These are phyloP conservation scores for Eutrigla gurnardus DNA, from an alignment of 2,797 vertebrate species.

Conservation along the genomic window DNA sequence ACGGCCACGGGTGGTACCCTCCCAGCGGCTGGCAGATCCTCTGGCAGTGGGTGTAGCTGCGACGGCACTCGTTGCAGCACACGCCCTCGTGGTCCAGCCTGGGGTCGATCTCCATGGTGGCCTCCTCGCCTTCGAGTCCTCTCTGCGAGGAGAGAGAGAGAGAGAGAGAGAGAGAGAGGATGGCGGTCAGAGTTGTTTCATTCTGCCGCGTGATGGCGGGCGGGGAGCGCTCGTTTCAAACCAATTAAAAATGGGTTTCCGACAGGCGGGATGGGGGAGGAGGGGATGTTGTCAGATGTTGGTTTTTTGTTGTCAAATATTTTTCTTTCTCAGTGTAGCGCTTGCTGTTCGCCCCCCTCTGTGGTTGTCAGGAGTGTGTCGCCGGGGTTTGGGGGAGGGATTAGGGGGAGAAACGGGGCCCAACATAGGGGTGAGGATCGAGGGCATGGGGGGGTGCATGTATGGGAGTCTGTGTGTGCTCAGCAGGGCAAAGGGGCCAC, in stretches of 20 bases:
- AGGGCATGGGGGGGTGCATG: constrained; percentile 35
- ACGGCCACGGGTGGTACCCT: constrained; percentile 89
- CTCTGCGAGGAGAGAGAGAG: constrained; percentile 74
- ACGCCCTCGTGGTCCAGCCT: constrained; percentile 93
- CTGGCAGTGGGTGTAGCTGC: constrained; percentile 92
- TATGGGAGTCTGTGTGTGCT: constrained; percentile 62
- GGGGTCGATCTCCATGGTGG: constrained; percentile 88
- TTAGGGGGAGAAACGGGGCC: constrained; percentile 37
- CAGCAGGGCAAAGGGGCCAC: constrained; percentile 54
- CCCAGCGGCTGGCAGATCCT: constrained; percentile 91
- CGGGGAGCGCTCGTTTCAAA: constrained; percentile 45
- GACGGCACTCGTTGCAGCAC: constrained; percentile 91
- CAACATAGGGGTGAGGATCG: constrained; percentile 37
- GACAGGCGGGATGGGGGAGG: constrained; percentile 55
- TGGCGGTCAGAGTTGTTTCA: constrained; percentile 4
- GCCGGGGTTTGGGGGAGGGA: constrained; percentile 33
- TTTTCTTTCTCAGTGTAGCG: constrained; percentile 50
- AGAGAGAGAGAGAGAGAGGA: constrained; percentile 12
- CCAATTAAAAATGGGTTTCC: constrained; percentile 74
- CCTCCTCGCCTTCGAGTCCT: constrained; percentile 86
- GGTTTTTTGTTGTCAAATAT: constrained; percentile 75
- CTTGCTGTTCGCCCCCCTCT: constrained; percentile 59
- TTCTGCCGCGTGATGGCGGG: neutral
- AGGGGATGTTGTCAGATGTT: constrained; percentile 68
- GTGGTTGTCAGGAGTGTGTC: constrained; percentile 59